Percentiles rank a stretch among this genome's conserved stretches.
Evolutionary conservation across 2,113 vertebrate species (phyloP).

Genomic region (Myodes glareolus): DNA sequence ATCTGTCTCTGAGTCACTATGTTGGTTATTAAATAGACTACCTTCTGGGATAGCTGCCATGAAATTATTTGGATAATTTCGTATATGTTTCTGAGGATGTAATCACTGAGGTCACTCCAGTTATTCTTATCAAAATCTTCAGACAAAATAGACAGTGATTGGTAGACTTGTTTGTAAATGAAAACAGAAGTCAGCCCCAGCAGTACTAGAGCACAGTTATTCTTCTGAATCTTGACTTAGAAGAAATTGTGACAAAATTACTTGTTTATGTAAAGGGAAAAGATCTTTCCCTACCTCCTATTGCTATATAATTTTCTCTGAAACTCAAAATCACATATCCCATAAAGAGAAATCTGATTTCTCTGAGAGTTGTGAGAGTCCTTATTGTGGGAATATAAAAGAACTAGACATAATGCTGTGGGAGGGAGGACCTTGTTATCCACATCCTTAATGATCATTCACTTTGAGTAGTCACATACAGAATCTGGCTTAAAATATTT

Average conservation of each 20-base stretch:
- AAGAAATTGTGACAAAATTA: neutral
- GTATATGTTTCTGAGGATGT: constrained; percentile 8
- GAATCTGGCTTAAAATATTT: neutral
- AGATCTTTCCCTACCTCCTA: neutral
- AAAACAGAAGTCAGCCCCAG: constrained; percentile 6
- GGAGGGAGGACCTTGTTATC: neutral
- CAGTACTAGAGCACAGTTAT: neutral
- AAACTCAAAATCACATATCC: neutral
- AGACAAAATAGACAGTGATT: constrained; percentile 9
- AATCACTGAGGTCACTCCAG: neutral
- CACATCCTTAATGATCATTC: neutral
- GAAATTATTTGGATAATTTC: constrained; percentile 6
- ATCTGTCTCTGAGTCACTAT: neutral
- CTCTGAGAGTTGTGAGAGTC: neutral
- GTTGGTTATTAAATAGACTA: neutral
- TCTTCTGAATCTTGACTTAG: neutral
- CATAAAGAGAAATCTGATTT: neutral
- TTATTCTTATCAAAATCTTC: constrained; percentile 38
- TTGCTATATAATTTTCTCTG: neutral
- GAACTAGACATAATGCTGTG: neutral
- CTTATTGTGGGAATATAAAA: constrained; percentile 13
- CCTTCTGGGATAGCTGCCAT: neutral
- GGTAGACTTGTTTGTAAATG: constrained; percentile 49
- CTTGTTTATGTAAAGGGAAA: neutral
- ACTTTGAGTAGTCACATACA: neutral